Conservation (phyloP, 2,888 invertebrate species). For the Anodontia alba region DNA sequence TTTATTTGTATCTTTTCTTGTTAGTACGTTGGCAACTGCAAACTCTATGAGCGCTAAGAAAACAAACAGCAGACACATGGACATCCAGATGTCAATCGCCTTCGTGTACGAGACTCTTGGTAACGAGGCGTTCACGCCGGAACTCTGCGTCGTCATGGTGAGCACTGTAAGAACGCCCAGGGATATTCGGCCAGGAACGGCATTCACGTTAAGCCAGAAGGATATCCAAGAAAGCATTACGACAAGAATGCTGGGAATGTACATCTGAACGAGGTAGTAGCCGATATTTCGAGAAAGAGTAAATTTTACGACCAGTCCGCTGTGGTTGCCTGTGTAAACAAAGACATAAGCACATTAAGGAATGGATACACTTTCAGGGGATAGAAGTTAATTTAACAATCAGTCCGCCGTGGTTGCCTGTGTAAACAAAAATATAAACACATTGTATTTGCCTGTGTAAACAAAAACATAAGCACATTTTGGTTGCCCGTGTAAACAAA, state of each 20-base stretch:
- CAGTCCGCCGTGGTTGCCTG: slow-evolving; percentile 99
- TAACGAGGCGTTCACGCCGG: slow-evolving; percentile 72
- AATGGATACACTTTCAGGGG: too few species aligned
- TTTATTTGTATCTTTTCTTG: slow-evolving; percentile 93
- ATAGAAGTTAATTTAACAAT: slow-evolving; percentile 95
- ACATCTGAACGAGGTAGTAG: slow-evolving; percentile 99
- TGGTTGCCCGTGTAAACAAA: slow-evolving; percentile 92
- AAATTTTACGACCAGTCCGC: slow-evolving; percentile 98
- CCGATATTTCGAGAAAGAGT: slow-evolving; percentile 99
- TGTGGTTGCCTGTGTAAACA: slow-evolving; percentile 93
- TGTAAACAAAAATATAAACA: slow-evolving; percentile 18
- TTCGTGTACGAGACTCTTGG: slow-evolving; percentile 98
- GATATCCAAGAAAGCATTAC: slow-evolving; percentile 79
- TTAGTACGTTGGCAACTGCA: slow-evolving; percentile 98
- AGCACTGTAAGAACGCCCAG: slow-evolving; percentile 76
- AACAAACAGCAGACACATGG: slow-evolving; percentile 98
- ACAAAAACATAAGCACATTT: too few species aligned
- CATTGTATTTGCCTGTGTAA: too few species aligned
- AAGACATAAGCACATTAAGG: too few species aligned
- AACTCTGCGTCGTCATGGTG: slow-evolving; percentile 77
- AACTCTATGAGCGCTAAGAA: slow-evolving; percentile 99
- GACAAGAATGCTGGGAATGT: slow-evolving; percentile 93
- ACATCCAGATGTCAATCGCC: slow-evolving; percentile 99
- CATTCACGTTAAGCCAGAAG: slow-evolving; percentile 77
- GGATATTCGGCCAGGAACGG: slow-evolving; percentile 75